Evolutionary conservation across 64 coral and sea anemone genomes (phyloP).

Genomic region (Acropora tenuis): DNA sequence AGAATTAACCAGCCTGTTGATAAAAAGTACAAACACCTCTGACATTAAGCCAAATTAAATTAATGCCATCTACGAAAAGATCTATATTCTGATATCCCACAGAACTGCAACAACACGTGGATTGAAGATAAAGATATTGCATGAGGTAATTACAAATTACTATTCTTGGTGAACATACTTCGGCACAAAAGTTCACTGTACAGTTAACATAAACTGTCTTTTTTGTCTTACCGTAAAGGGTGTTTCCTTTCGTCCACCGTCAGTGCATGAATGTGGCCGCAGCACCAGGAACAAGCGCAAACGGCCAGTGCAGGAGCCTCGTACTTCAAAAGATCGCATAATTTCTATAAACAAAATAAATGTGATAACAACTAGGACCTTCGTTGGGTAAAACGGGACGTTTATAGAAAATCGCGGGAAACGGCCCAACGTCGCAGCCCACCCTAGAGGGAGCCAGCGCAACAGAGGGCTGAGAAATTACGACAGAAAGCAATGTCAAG

Average conservation of each 20-base stretch:
- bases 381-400: background rate
- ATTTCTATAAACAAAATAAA: constrained; percentile 29
- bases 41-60: too few species aligned
- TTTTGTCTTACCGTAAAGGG: background rate
- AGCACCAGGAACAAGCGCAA: constrained; percentile 69
- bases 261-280: constrained; percentile 59
- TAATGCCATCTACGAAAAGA: too few species aligned
- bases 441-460: too few species aligned
- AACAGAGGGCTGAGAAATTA: too few species aligned
- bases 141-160: too few species aligned
- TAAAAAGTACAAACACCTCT: background rate
- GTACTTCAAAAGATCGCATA: constrained; percentile 61
- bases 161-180: too few species aligned
- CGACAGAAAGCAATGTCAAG: too few species aligned
- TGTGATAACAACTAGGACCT: background rate
- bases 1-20: constrained; percentile 27
- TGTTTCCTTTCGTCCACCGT: constrained; percentile 59
- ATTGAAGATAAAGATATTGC: too few species aligned
- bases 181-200: too few species aligned
- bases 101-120: too few species aligned
- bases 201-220: background rate
- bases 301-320: constrained; percentile 67
- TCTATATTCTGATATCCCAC: too few species aligned
- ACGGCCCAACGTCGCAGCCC: background rate
- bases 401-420: background rate